Conservation (phyloP, 2,113 vertebrate species). For the Lampris megalopsis region DNA sequence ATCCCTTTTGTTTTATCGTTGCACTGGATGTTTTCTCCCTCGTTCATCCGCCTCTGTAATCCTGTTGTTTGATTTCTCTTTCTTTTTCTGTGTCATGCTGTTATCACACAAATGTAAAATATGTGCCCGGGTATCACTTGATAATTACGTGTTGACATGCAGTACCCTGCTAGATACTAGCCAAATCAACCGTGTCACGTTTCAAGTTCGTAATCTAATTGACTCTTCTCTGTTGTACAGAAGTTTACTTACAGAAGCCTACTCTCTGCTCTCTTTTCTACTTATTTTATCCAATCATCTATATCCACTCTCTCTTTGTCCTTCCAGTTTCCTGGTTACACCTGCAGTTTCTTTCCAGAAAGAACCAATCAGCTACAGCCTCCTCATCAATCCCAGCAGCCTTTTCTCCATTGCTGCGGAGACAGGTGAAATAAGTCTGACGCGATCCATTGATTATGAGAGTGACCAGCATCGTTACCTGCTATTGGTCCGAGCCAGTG, state of each 20-base stretch:
- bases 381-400: constrained; percentile 88
- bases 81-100: too few species aligned
- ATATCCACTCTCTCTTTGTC: constrained; percentile 3
- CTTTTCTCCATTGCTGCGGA: constrained; percentile 85
- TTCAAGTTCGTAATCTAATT: too few species aligned
- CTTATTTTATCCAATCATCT: neutral
- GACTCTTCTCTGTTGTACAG: too few species aligned
- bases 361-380: constrained; percentile 87
- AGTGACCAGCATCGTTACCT: constrained; percentile 86
- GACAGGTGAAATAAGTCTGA: constrained; percentile 86
- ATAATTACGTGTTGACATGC: too few species aligned
- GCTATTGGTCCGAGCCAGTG: constrained; percentile 85
- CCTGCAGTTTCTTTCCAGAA: constrained; percentile 89
- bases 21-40: neutral
- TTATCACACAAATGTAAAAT: too few species aligned
- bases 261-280: neutral
- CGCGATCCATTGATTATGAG: constrained; percentile 87
- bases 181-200: too few species aligned
- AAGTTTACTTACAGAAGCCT: neutral
- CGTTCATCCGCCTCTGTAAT: too few species aligned
- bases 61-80: too few species aligned
- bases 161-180: too few species aligned
- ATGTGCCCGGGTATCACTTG: too few species aligned
- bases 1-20: neutral
- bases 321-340: constrained; percentile 86